Percentiles rank a stretch among this genome's conserved stretches.
Evolutionary conservation across 2,797 vertebrate species (phyloP).

Genomic region (Chelmon rostratus): DNA sequence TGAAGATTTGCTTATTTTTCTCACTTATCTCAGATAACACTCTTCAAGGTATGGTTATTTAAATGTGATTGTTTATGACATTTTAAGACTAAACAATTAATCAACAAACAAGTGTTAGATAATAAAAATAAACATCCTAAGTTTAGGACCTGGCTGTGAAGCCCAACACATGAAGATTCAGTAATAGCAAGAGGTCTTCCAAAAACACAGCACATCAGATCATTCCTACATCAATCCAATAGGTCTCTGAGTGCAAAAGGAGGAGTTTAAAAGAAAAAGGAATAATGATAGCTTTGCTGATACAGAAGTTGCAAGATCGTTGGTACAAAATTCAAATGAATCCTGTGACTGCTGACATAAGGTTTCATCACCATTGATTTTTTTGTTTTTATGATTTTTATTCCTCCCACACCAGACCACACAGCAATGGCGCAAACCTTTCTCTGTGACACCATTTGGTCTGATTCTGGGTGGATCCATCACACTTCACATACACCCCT

Average conservation of each 20-base stretch:
- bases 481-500: neutral
- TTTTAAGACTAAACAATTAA: conserved; percentile 10
- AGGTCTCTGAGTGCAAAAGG: neutral
- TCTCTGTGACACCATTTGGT: neutral
- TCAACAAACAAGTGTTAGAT: neutral
- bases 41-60: neutral
- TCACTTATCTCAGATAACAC: neutral
- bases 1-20: neutral
- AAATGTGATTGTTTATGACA: conserved; percentile 13
- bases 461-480: neutral
- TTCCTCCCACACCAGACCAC: neutral
- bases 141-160: neutral
- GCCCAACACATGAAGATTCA: conserved; percentile 26
- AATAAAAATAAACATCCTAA: neutral
- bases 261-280: neutral
- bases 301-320: neutral
- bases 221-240: neutral
- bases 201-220: conserved; percentile 19
- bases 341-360: neutral
- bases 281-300: neutral
- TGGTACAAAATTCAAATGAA: neutral
- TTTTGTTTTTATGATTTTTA: conserved; percentile 3
- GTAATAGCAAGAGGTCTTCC: conserved; percentile 5
- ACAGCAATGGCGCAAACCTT: neutral
- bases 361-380: neutral